Evolutionary conservation across 2,888 invertebrate species (phyloP).

Genomic region (Petrolisthes manimaculis): DNA sequence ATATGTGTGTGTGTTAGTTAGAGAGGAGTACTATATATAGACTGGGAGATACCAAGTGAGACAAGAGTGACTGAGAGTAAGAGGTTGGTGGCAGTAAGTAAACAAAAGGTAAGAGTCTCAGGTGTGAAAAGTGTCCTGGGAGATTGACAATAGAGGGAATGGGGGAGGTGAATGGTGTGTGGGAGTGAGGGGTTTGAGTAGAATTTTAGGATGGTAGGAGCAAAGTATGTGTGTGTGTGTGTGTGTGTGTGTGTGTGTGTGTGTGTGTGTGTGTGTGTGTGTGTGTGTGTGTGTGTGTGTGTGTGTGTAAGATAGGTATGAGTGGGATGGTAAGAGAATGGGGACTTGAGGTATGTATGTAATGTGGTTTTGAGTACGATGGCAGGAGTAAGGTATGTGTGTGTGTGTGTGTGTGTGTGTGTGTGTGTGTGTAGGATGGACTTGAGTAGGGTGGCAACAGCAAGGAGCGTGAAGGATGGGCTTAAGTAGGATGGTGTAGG

Average conservation of each 20-base stretch:
- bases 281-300: constrained; percentile 10
- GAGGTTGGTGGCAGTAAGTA: not conserved
- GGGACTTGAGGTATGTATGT: not conserved
- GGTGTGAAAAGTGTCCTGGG: too few species aligned
- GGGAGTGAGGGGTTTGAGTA: too few species aligned
- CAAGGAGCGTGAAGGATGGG: too few species aligned
- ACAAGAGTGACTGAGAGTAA: not conserved
- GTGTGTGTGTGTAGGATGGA: not conserved
- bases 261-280: not conserved
- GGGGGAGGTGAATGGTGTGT: too few species aligned
- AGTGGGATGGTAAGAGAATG: not conserved
- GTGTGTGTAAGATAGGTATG: not conserved
- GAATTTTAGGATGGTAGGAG: too few species aligned
- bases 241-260: not conserved
- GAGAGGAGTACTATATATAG: not conserved
- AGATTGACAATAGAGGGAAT: too few species aligned
- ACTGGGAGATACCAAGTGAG: not conserved
- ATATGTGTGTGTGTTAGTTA: too few species aligned
- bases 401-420: not conserved
- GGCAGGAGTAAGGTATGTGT: not conserved
- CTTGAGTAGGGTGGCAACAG: too few species aligned
- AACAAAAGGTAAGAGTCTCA: too few species aligned
- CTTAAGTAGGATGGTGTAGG: not conserved
- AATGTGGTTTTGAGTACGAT: not conserved
- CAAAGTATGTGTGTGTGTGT: too few species aligned